Evolutionary conservation across 2,797 vertebrate genomes (phyloP), one percentile per base, ranked within the genome.

Genomic region (Gallinago solitaria): DNA sequence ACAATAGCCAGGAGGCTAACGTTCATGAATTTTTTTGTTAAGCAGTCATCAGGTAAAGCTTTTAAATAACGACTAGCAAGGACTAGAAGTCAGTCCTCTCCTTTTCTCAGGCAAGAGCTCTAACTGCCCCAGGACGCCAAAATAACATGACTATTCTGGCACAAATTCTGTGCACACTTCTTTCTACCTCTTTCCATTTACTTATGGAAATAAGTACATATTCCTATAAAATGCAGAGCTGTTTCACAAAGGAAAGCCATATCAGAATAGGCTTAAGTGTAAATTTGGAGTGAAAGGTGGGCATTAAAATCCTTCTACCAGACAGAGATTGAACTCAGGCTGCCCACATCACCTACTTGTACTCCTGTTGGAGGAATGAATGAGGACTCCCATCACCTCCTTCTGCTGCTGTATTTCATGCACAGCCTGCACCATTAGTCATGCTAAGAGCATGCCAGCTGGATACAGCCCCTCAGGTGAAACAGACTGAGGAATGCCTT

Each of bases 401-500:
- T 91, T 3, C 79, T 91, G 61, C 45, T 61, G 35, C 88, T 76
- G 43, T 45, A 33, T 51, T 80, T 89, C 48, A 53, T 2, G 9
- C 56, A 51, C 59, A 77, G 70, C 35, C 80, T 87, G 63, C 35
- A 60, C 70, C 39, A 82, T 94, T 96, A 96, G 71, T 93, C 92
- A 87, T 45, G 45, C 78, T 82, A 32, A 3, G 35, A 87, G 75
- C 45, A 80, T 83, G 81, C 95, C 88, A 94, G 83, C 90, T 95
- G 90, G 71, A 83, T 64, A 74, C 48, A 93, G 33, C 28, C 92
- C 90, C 95, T 96, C 84, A 90, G 95, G 95, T 96, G 81, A 93
- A 96, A 93, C 39, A 94, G 86, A 10, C 83, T 60, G 48, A 92
- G 87, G 92, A 97, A 95, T 97, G 95, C 68, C 71, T 94, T 79